Percentiles rank a stretch among this genome's conserved stretches.
phyloP scores from a whole-genome alignment of 2,888 invertebrate genomes.

The Acanthosepion lycidas region DNA sequence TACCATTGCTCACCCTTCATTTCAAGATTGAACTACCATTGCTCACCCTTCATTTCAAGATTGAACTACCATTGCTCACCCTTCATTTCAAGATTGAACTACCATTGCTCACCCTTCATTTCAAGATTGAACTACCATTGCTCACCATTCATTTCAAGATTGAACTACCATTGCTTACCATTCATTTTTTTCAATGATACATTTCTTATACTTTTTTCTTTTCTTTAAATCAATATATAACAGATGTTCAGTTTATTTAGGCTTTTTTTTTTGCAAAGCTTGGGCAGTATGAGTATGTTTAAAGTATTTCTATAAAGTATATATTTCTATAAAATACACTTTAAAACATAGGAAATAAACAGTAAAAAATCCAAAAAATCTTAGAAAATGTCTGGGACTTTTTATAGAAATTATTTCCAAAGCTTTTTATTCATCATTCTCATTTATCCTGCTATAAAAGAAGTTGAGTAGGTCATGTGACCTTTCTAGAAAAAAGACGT shows the following conservation, averaged over 20 bases:
- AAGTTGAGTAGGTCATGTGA: not conserved
- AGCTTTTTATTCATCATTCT: not conserved
- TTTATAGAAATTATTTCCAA: not conserved
- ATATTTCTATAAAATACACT: not conserved
- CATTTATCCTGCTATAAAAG: not conserved
- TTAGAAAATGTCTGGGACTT: too few relatives aligned
- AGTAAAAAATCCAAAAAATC: not conserved
- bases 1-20: not conserved
- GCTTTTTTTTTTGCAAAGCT: not conserved
- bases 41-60: not conserved
- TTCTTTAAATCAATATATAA: not conserved
- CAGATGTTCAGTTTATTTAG: not conserved
- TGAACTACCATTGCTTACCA: too few relatives aligned
- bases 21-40: too few relatives aligned
- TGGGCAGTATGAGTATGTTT: too few relatives aligned
- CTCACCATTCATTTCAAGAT: too few relatives aligned
- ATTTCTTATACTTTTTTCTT: not conserved
- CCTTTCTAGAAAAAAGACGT: not conserved
- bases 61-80: too few relatives aligned
- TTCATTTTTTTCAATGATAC: not conserved
- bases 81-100: not conserved
- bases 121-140: too few relatives aligned
- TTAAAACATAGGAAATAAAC: not conserved
- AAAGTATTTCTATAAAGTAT: too few relatives aligned
- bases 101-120: not conserved